Base-by-base conservation (phyloP, 2,888 invertebrate genomes). In the Sacculina carcini region DNA sequence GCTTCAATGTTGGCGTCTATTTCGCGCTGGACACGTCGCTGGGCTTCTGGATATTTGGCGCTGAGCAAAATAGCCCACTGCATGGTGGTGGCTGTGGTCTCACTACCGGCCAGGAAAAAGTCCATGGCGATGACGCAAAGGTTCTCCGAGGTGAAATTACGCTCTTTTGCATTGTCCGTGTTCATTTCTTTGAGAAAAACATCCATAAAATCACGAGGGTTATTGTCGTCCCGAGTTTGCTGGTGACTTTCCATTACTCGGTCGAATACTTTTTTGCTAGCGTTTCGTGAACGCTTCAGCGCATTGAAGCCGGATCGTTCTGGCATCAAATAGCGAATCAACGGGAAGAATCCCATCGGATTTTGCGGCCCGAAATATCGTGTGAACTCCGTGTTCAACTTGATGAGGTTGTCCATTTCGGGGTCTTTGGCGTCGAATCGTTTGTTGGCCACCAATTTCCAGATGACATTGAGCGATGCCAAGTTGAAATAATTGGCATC, bases 401-500 rank as follows among this genome's bases (percentile, higher is more conserved):
- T 7, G 14, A 38, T 28, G 5, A 50, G 38, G 31, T 28, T 36
- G 5, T 50, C 21, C 10, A 32, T 23, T 5, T 38, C 26, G 2
- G 49, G 49, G 24, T 52, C 47, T 1, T 48, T 28, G 23, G 34
- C 38, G 4, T 49, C 52, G 19, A 39, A 52, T 2, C 50, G 36
- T 16, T 34, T 19, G n/a, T 42, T 32, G 4, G 50, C 52, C 6
- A 50, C 31, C 19, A 50, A 50, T 39, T 34, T 38, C 52, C 52
- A 50, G n/a, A 52, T 38, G 0, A 79, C 78, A 59, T 85, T 85
- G 7, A 85, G 65, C 23, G 82, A 75, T 55, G 79, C 77, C 0
- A 48, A 31, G 19, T 24, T 50, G 21, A 52, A 52, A 14, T 38
- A 14, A 36, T 29, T 50, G 24, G 78, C 74, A 76, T 84, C 78